These are phyloP conservation scores for Tokudaia tokunoshimensis DNA, from an alignment of 2,797 vertebrate species.

Conservation along the genomic window DNA sequence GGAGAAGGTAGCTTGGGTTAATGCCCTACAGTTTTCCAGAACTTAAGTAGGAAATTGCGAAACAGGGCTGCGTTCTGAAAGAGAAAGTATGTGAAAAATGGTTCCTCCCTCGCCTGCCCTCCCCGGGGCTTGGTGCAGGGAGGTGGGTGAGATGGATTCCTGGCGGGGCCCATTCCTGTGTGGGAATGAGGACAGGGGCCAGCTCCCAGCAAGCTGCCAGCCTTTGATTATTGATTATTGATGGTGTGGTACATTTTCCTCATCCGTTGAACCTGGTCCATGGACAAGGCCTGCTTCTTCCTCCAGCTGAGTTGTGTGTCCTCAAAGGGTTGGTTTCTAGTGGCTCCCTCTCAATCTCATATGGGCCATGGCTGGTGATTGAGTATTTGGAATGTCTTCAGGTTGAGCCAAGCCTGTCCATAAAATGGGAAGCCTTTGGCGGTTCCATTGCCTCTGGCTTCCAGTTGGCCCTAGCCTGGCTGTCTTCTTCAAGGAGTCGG, in stretches of 20 bases:
- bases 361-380: conserved; percentile 76
- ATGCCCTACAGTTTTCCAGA: conserved; percentile 78
- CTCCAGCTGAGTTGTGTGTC: conserved; percentile 50
- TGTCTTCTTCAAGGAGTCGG: conserved; percentile 59
- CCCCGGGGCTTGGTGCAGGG: conserved; percentile 77
- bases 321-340: conserved; percentile 63
- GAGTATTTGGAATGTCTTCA: conserved; percentile 82
- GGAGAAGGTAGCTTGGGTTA: conserved; percentile 76
- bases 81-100: conserved; percentile 86
- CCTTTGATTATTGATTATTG: conserved; percentile 75
- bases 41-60: conserved; percentile 84
- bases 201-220: conserved; percentile 11
- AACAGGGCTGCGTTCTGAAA: conserved; percentile 81
- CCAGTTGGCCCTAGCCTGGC: conserved; percentile 47
- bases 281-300: conserved; percentile 44
- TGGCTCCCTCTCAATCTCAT: conserved; percentile 72
- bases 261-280: conserved; percentile 58
- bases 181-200: conserved; percentile 43
- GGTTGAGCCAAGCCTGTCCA: conserved; percentile 76
- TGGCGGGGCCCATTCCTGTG: conserved; percentile 53
- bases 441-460: conserved; percentile 72
- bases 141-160: conserved; percentile 79
- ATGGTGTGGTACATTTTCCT: conserved; percentile 45
- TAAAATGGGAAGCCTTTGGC: conserved; percentile 84
- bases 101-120: conserved; percentile 81